Base-by-base conservation (phyloP, 2,797 vertebrate species). In the Pseudomugil tenellus region DNA sequence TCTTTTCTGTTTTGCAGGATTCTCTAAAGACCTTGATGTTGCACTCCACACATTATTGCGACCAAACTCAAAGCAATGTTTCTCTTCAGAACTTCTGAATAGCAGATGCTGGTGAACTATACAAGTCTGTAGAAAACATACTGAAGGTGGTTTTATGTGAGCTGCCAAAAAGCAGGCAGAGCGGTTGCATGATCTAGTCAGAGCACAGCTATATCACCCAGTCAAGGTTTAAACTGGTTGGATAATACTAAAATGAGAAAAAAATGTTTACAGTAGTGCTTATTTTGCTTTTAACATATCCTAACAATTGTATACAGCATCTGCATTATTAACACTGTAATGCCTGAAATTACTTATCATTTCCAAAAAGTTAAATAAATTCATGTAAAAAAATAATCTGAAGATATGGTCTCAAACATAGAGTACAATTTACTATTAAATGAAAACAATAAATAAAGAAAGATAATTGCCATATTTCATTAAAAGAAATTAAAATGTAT, bases 21-120 rank as follows among this genome's bases (percentile, higher is more conserved):
- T 63, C 43, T 49, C 72, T 23, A 67, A 63, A 79, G 70, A 76
- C 71, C 57, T 87, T 75, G 67, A 11, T 6, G 63, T 53, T 83
- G 64, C 68, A 72, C 49, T 79, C 54, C 34, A 72, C 34, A 54
- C 29, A 58, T 77, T 73, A 52, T 58, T 59, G 41, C 53, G 17
- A 19, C 31, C 37, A 46, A 26, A 55, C 21, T 78, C 58, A 70
- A 79, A 79, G 63, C 58, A 23, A 16, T 0, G 61, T 55, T 74
- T 81, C 55, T 4, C 26, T 75, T 68, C 54, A 77, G 75, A 68
- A 58, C 73, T 74, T 66, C 35, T 78, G 83, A 85, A 87, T 72
- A 80, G 75, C 72, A 53, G 74, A 54, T 81, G 70, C 79, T 71
- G 80, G 70, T 71, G 80, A 87, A 83, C 86, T 78, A 66, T 49